A percentile compares a stretch with the other conserved stretches of the same genome.
Evolutionary conservation across 2,888 invertebrate genomes (phyloP).

Genomic region (Eupsilia transversa): DNA sequence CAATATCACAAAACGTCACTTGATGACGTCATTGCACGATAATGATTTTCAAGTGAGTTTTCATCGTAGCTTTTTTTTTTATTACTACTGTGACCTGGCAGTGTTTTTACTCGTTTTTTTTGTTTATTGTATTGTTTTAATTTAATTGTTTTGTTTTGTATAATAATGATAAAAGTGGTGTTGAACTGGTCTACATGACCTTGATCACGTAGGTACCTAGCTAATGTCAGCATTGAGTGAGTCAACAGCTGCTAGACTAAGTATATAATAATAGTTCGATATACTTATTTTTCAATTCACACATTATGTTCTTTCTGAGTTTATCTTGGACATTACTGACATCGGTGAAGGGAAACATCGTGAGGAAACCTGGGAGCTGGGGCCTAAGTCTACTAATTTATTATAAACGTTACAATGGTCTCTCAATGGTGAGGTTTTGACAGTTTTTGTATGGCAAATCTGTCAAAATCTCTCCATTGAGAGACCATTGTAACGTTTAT

Average conservation of each 20-base stretch:
- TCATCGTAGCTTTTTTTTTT: slow-evolving; percentile 29
- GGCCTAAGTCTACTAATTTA: too few relatives aligned
- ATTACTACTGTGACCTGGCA: slow-evolving; percentile 11
- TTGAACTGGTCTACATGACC: slow-evolving; percentile 34
- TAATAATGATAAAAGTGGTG: slow-evolving; percentile 24
- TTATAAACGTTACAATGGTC: too few relatives aligned
- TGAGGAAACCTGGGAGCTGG: too few relatives aligned
- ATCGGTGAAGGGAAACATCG: not conserved
- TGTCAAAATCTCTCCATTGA: too few relatives aligned
- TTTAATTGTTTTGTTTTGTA: slow-evolving; percentile 41
- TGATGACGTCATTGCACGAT: slow-evolving; percentile 4
- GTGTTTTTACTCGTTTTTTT: slow-evolving; percentile 31
- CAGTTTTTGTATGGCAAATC: too few relatives aligned
- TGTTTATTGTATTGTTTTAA: slow-evolving; percentile 40
- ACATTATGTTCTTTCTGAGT: not conserved
- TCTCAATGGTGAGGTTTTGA: too few relatives aligned
- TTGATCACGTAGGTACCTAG: slow-evolving; percentile 47
- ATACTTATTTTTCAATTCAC: not conserved
- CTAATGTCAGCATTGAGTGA: slow-evolving; percentile 35
- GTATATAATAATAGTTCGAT: not conserved
- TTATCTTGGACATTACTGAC: not conserved
- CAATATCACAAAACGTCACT: slow-evolving; percentile 35
- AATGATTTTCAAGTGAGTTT: slow-evolving; percentile 41
- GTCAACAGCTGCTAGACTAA: slow-evolving; percentile 24
- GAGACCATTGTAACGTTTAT: too few relatives aligned